phyloP scores from a whole-genome alignment of 2,797 vertebrate species.

The Pangasius macronema region DNA sequence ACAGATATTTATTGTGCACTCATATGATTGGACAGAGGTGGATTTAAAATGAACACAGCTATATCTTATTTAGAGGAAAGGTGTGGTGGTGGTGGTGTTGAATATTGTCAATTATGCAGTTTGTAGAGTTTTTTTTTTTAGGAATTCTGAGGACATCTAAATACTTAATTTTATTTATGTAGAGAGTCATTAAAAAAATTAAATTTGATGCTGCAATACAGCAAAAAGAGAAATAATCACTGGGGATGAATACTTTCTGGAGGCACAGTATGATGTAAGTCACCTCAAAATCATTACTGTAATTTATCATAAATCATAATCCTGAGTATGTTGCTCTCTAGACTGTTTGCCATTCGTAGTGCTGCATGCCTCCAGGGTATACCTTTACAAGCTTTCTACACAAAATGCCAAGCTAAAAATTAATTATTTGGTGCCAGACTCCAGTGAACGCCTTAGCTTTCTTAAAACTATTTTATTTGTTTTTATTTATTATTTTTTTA shows the following conservation, averaged over 20 bases:
- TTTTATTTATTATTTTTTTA: too few relatives aligned
- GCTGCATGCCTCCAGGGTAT: background rate
- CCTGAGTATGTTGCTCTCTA: background rate
- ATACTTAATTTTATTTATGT: background rate
- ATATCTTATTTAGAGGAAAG: background rate
- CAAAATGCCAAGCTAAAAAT: background rate
- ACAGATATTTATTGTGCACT: background rate
- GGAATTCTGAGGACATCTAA: background rate
- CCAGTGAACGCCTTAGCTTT: background rate
- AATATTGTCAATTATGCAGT: too few relatives aligned
- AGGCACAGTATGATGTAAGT: background rate
- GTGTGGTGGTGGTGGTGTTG: too few relatives aligned
- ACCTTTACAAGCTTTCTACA: background rate
- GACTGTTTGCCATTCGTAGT: background rate
- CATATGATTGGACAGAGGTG: background rate
- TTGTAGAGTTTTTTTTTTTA: background rate
- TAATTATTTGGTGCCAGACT: background rate
- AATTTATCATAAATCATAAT: background rate
- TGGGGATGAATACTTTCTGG: background rate
- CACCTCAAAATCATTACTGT: background rate
- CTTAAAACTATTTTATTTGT: too few relatives aligned
- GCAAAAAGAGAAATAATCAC: background rate
- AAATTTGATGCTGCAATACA: background rate
- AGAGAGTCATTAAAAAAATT: background rate
- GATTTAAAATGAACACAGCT: background rate